Evolutionary conservation across 2,797 vertebrate species (phyloP).

Genomic region (Leucoraja ocellata): DNA sequence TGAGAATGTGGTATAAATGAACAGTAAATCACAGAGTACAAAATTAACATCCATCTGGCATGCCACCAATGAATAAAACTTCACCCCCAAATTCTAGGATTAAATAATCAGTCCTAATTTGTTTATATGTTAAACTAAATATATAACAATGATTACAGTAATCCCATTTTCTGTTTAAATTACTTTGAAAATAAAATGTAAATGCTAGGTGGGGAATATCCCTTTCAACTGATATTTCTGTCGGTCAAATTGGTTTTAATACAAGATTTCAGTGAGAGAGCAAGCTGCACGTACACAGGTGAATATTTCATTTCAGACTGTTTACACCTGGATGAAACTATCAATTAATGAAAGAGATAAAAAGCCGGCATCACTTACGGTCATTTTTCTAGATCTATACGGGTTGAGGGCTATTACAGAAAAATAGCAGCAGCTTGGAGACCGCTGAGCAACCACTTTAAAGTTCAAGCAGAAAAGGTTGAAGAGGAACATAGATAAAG

Average conservation of each 20-base stretch:
- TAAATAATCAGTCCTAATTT: not conserved
- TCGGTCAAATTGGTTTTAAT: not conserved
- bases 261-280: not conserved
- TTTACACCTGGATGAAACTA: not conserved
- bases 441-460: constrained; percentile 81
- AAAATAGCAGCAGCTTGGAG: constrained; percentile 89
- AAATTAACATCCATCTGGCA: not conserved
- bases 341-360: not conserved
- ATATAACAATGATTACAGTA: not conserved
- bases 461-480: constrained; percentile 24
- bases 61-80: not conserved
- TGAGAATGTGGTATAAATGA: not conserved
- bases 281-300: not conserved
- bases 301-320: not conserved
- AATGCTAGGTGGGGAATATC: not conserved
- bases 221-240: not conserved
- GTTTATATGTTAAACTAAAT: not conserved
- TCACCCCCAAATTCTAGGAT: not conserved
- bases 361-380: constrained; percentile 61
- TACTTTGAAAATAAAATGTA: not conserved
- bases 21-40: not conserved
- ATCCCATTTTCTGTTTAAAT: not conserved
- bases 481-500: constrained; percentile 8
- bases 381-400: constrained; percentile 72
- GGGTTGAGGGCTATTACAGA: constrained; percentile 91